Evolutionary conservation across 2,113 vertebrate species (phyloP).

Genomic region (Grantiella picta): DNA sequence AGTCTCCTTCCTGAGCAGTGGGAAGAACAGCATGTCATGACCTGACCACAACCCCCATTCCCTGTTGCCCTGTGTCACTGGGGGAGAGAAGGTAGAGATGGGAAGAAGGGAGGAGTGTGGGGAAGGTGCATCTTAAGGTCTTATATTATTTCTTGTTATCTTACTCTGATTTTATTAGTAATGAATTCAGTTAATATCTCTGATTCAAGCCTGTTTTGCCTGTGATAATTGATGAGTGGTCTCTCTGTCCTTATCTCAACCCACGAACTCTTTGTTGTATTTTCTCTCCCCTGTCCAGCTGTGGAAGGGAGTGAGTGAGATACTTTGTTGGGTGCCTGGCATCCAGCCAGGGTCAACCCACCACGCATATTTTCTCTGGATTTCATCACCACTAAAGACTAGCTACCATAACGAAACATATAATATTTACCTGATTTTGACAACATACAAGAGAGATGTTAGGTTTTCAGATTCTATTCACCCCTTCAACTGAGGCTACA

Average conservation of each 20-base stretch:
- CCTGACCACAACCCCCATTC: not conserved
- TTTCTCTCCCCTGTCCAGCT: not conserved
- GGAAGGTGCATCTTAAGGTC: not conserved
- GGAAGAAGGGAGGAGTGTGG: accelerated
- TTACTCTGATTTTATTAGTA: not conserved
- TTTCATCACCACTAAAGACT: not conserved
- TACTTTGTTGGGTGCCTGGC: not conserved
- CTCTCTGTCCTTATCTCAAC: not conserved
- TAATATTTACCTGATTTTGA: not conserved
- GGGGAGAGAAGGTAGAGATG: not conserved
- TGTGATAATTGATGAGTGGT: accelerated
- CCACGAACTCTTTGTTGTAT: not conserved
- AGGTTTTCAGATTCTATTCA: not conserved
- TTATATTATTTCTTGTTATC: not conserved
- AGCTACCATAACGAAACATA: not conserved
- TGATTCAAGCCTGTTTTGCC: not conserved
- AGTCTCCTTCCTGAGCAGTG: no score
- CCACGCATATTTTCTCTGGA: not conserved
- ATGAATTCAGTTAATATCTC: not conserved
- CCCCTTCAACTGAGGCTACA: not conserved
- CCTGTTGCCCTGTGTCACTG: not conserved
- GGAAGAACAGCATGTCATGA: not conserved
- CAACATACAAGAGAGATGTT: not conserved
- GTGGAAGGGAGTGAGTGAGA: not conserved
- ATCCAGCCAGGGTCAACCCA: not conserved